These are phyloP conservation scores for Vulpes ferrilata DNA, from an alignment of 2,113 vertebrate genomes.

Conservation along the genomic window DNA sequence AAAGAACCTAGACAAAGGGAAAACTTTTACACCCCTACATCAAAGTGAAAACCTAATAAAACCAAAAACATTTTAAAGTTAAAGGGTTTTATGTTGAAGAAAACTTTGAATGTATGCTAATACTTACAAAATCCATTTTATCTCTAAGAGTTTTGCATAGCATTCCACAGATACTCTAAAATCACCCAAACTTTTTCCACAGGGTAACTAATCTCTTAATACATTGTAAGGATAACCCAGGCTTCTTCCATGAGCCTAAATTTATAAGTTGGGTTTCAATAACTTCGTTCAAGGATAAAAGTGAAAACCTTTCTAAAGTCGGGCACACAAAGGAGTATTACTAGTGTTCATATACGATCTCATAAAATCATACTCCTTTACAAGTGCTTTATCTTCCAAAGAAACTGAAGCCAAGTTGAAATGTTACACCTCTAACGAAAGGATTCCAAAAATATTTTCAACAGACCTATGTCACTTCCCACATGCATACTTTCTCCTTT, in stretches of 20 bases:
- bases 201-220: slow-evolving; percentile 54
- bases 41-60: slow-evolving; percentile 54
- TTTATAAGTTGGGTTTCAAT: slow-evolving; percentile 50
- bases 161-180: neutral
- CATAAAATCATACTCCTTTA: neutral
- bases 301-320: slow-evolving; percentile 10
- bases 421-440: neutral
- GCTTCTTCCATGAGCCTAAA: slow-evolving; percentile 38
- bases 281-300: slow-evolving; percentile 31
- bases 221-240: slow-evolving; percentile 21
- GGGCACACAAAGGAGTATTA: neutral
- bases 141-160: slow-evolving; percentile 2
- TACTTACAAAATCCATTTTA: slow-evolving; percentile 11
- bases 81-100: neutral
- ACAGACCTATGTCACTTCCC: neutral
- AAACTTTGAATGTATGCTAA: slow-evolving; percentile 38
- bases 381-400: neutral
- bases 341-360: neutral
- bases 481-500: neutral
- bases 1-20: neutral
- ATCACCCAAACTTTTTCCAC: neutral
- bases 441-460: neutral
- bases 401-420: neutral
- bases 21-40: neutral
- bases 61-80: slow-evolving; percentile 62